phyloP scores from a whole-genome alignment of 1,140 invertebrate genomes.

The Drosophila ercepeae region DNA sequence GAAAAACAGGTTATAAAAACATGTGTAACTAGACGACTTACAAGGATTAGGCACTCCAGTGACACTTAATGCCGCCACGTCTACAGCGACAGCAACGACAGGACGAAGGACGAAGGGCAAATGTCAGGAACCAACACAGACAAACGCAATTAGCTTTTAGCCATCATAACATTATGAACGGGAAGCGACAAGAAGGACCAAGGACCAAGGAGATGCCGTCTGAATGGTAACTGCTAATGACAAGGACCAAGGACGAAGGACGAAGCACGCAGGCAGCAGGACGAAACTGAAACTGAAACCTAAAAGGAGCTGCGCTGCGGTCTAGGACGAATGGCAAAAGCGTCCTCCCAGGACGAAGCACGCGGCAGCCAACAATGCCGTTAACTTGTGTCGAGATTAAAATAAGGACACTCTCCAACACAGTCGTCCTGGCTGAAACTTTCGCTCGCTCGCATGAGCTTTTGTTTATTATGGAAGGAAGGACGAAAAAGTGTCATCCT shows the following conservation, averaged over 20 bases:
- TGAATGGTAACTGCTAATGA: constrained; percentile 72
- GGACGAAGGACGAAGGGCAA: constrained; percentile 36
- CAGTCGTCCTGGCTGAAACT: constrained; percentile 16
- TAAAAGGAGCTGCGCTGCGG: constrained; percentile 43
- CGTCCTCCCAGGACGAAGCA: constrained; percentile 38
- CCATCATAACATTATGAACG: constrained; percentile 81
- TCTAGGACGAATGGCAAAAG: constrained; percentile 9
- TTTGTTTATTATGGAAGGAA: constrained; percentile 68
- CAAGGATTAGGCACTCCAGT: constrained; percentile 81
- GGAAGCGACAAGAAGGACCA: constrained; percentile 53
- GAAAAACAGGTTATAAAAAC: constrained; percentile 72
- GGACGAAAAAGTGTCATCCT: constrained; percentile 35
- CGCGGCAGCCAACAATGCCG: constrained; percentile 76
- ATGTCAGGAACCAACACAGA: constrained; percentile 69
- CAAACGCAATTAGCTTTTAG: constrained; percentile 82
- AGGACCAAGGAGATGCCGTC: constrained; percentile 29
- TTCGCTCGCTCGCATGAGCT: constrained; percentile 74
- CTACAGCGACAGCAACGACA: constrained; percentile 4
- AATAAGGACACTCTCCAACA: constrained; percentile 69
- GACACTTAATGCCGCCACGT: constrained; percentile 73
- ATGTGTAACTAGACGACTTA: constrained; percentile 80
- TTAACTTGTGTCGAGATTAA: constrained; percentile 81
- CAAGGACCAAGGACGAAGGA: constrained; percentile 43
- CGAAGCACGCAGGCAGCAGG: constrained; percentile 6
- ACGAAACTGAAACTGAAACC: constrained; percentile 30